A percentile compares a stretch with the other conserved stretches of the same genome.
Conservation (phyloP, 30 jellyfish, hydroid and myxozoan genomes). For the Aurelia sp. region DNA sequence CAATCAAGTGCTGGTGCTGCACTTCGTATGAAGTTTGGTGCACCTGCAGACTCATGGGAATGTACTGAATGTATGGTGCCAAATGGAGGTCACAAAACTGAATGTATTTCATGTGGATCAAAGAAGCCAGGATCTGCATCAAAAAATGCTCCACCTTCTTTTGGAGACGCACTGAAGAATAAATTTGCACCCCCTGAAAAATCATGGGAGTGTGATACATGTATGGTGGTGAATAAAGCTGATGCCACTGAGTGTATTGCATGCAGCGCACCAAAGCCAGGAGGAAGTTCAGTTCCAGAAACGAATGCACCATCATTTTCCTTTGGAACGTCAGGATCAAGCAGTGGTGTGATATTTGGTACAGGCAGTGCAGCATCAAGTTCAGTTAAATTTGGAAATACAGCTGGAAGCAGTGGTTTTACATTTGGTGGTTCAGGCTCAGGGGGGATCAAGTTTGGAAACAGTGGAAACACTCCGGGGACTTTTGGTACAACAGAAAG, state of each 20-base stretch:
- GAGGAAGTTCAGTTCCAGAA: conserved; percentile 31
- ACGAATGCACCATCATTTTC: conserved; percentile 11
- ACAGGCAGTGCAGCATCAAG: not conserved
- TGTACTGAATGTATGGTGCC: conserved; percentile 75
- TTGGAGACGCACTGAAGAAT: not conserved
- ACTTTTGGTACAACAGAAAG: conserved; percentile 24
- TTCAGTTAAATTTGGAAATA: not conserved
- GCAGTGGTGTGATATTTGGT: not conserved
- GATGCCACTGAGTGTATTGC: conserved; percentile 64
- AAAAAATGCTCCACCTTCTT: not conserved
- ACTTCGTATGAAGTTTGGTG: conserved; percentile 31
- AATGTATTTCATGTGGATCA: conserved; percentile 77
- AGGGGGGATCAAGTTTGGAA: conserved; percentile 30
- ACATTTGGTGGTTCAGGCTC: conserved; percentile 22
- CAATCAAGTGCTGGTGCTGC: not conserved
- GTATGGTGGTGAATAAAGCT: conserved; percentile 56
- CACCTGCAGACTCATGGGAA: conserved; percentile 78
- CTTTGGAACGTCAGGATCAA: conserved; percentile 14
- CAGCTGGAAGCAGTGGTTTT: conserved; percentile 14
- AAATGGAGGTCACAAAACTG: conserved; percentile 38
- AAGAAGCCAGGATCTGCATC: conserved; percentile 41
- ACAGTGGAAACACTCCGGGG: not conserved
- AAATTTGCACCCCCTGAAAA: conserved; percentile 33
- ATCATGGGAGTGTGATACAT: conserved; percentile 81
- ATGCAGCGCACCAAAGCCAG: conserved; percentile 63